Evolutionary conservation across 1,140 invertebrate genomes (phyloP).

Genomic region (Drosophila mayri): DNA sequence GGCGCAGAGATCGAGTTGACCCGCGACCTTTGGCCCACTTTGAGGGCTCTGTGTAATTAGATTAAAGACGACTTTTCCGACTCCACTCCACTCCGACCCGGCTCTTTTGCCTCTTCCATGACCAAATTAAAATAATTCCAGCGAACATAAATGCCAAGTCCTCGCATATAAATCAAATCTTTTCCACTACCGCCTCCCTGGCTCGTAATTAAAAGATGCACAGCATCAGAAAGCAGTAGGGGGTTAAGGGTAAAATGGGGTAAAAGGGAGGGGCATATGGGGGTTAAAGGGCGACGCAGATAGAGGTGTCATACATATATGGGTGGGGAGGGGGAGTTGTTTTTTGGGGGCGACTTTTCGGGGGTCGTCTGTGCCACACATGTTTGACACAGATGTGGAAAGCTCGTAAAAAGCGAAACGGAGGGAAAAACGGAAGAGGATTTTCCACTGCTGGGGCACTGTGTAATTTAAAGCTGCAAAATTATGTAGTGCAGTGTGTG

Average conservation of each 20-base stretch:
- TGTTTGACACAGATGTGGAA: slow-evolving; percentile 44
- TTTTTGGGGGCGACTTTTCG: slow-evolving; percentile 16
- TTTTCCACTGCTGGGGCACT: slow-evolving; percentile 6
- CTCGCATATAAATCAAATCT: slow-evolving; percentile 71
- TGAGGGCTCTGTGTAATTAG: slow-evolving; percentile 28
- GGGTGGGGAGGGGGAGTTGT: neutral
- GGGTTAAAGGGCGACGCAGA: slow-evolving; percentile 10
- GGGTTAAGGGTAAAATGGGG: slow-evolving; percentile 2
- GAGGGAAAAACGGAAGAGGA: slow-evolving; percentile 11
- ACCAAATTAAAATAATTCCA: slow-evolving; percentile 73
- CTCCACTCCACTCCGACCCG: neutral
- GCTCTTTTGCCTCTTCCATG: slow-evolving; percentile 5
- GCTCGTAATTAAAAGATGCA: slow-evolving; percentile 57
- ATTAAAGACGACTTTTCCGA: slow-evolving; percentile 33
- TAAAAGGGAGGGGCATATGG: neutral
- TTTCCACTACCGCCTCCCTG: slow-evolving; percentile 32
- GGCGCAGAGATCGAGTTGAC: slow-evolving; percentile 12
- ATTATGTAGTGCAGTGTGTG: slow-evolving; percentile 34
- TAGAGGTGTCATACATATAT: slow-evolving; percentile 1
- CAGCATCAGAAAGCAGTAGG: slow-evolving; percentile 42
- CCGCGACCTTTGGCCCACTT: slow-evolving; percentile 44
- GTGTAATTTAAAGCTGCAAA: slow-evolving; percentile 30
- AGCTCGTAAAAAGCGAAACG: slow-evolving; percentile 23
- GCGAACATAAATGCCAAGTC: slow-evolving; percentile 73
- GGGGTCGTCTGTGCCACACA: slow-evolving; percentile 32